These are phyloP conservation scores for Theocolax elegans DNA, from an alignment of 1,140 invertebrate species.

Conservation along the genomic window DNA sequence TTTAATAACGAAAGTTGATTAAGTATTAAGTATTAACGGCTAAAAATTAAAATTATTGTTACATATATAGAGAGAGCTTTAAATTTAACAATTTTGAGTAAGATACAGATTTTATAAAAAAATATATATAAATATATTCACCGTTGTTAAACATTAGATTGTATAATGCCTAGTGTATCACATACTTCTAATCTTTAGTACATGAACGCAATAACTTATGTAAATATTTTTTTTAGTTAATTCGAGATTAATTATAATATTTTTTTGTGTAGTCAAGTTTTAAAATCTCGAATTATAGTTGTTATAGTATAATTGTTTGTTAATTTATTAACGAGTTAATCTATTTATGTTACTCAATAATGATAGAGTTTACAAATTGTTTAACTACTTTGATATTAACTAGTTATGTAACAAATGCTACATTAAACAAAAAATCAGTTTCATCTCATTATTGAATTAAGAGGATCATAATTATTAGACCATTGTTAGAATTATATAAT, in stretches of 20 bases:
- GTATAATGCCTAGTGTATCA: too few relatives aligned
- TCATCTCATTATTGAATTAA: conserved; percentile 7
- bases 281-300: conserved; percentile 3
- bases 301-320: neutral
- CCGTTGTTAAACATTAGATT: too few relatives aligned
- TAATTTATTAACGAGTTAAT: conserved; percentile 10
- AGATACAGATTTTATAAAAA: neutral
- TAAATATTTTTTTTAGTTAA: conserved; percentile 12
- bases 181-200: too few relatives aligned
- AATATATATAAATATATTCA: neutral
- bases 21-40: too few relatives aligned
- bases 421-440: neutral
- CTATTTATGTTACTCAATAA: conserved; percentile 15
- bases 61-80: too few relatives aligned
- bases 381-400: conserved; percentile 15
- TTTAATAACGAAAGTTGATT: too few relatives aligned
- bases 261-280: neutral
- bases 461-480: neutral
- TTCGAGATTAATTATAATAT: conserved; percentile 10
- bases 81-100: neutral
- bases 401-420: conserved; percentile 1
- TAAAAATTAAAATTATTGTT: too few relatives aligned
- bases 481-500: conserved; percentile 4
- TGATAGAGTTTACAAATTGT: conserved; percentile 4
- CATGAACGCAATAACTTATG: neutral